phyloP scores from a whole-genome alignment of 2,797 vertebrate genomes.

The Arctocebus calabarensis region DNA sequence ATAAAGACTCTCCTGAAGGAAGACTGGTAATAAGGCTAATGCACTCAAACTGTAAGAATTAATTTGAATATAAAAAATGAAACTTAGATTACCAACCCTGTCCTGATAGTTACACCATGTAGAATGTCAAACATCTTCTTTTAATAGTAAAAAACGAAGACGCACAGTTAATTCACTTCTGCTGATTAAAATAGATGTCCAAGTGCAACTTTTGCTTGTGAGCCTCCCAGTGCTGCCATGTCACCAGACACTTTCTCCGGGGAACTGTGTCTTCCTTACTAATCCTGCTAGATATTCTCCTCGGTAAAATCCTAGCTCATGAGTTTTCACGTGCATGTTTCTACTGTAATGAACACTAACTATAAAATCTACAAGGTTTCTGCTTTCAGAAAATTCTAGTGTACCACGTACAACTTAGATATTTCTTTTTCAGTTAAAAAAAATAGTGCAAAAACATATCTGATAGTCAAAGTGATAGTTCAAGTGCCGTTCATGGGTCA shows the following conservation, averaged over 20 bases:
- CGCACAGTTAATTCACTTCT: constrained; percentile 31
- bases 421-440: constrained; percentile 81
- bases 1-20: constrained; percentile 33
- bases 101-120: constrained; percentile 70
- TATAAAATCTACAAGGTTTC: constrained; percentile 51
- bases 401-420: constrained; percentile 76
- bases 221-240: not conserved
- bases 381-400: constrained; percentile 80
- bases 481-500: constrained; percentile 79
- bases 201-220: not conserved
- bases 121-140: constrained; percentile 69
- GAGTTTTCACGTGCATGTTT: not conserved
- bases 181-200: not conserved
- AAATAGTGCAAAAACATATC: constrained; percentile 90
- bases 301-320: constrained; percentile 47
- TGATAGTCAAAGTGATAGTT: constrained; percentile 87
- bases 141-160: constrained; percentile 62
- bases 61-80: constrained; percentile 80
- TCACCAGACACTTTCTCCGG: not conserved
- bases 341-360: constrained; percentile 40
- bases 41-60: constrained; percentile 74
- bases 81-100: constrained; percentile 74
- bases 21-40: constrained; percentile 61
- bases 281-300: constrained; percentile 43
- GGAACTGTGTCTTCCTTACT: constrained; percentile 22